phyloP scores from a whole-genome alignment of 2,113 vertebrate genomes.

The Trochalopteron elliotii region DNA sequence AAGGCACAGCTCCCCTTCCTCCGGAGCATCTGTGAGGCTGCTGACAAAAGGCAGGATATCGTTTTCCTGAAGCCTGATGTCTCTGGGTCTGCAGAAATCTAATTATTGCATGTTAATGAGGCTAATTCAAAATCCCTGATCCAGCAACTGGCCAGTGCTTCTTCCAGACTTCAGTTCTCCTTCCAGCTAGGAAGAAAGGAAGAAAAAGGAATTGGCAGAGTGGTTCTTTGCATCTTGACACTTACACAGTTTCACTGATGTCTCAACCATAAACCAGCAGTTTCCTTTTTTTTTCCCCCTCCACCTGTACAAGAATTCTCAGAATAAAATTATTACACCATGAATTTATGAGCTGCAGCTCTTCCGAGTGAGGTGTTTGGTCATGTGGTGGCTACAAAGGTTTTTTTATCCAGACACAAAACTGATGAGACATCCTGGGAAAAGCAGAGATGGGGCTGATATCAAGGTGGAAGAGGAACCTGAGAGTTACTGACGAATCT shows the following conservation, averaged over 20 bases:
- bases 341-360: neutral
- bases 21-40: neutral
- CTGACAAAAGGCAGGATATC: neutral
- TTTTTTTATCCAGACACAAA: neutral
- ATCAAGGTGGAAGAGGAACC: neutral
- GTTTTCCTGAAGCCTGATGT: neutral
- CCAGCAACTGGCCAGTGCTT: neutral
- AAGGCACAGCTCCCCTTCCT: neutral
- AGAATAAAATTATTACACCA: neutral
- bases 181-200: neutral
- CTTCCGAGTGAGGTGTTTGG: fast-evolving
- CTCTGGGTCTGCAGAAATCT: neutral
- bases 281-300: neutral
- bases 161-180: neutral
- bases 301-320: neutral
- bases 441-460: neutral
- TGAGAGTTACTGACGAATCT: neutral
- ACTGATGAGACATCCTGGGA: neutral
- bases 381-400: neutral
- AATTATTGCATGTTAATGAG: neutral
- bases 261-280: neutral
- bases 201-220: neutral
- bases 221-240: neutral
- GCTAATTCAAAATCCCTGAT: neutral
- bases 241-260: neutral